Evolutionary conservation across 2,888 invertebrate species (phyloP).

Genomic region (Lithophane ornitopus): DNA sequence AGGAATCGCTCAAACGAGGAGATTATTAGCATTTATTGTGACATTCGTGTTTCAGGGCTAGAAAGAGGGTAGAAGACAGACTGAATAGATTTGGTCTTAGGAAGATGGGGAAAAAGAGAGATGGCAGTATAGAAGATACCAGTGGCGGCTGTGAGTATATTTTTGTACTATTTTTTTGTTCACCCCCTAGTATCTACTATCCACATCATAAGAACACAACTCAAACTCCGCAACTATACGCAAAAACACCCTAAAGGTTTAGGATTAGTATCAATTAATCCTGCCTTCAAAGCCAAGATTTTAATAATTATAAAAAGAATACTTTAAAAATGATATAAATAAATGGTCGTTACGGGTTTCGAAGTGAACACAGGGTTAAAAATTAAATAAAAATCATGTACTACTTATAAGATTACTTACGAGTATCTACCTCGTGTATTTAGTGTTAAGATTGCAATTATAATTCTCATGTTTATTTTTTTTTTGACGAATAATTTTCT

Average conservation of each 20-base stretch:
- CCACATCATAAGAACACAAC: not conserved
- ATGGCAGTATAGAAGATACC: constrained; percentile 96
- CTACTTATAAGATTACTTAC: not conserved
- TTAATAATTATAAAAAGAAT: not conserved
- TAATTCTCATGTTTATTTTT: not conserved
- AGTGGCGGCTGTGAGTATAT: constrained; percentile 93
- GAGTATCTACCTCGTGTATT: not conserved
- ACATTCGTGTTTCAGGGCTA: constrained; percentile 91
- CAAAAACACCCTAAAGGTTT: not conserved
- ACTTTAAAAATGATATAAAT: not conserved
- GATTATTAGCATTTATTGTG: not conserved
- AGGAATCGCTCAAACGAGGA: not conserved
- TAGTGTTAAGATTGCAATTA: not conserved
- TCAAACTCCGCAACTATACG: not conserved
- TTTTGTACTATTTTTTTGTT: not conserved
- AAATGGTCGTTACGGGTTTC: not conserved
- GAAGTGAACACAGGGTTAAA: too few species aligned
- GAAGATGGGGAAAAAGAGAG: constrained; percentile 96
- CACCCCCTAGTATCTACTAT: not conserved
- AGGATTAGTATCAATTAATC: not conserved
- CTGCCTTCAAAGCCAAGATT: not conserved
- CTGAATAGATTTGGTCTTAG: constrained; percentile 95
- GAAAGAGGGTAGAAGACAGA: constrained; percentile 97
- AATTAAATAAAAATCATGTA: not conserved
- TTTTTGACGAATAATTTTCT: not conserved